Conservation (phyloP, 2,888 invertebrate genomes). For the Cheilosia vulpina region DNA sequence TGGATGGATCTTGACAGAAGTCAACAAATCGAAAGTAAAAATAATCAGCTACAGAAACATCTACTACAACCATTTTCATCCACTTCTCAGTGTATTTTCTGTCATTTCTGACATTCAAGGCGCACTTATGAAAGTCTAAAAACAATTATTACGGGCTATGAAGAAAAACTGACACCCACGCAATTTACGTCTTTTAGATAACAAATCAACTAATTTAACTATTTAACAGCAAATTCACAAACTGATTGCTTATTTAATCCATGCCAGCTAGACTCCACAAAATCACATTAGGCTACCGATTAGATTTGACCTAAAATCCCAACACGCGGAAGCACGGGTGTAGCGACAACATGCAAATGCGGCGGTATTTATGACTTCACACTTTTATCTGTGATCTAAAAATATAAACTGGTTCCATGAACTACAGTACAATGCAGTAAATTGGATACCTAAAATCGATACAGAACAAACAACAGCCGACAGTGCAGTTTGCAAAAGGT, state of each 20-base stretch:
- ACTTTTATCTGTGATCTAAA: constrained; percentile 50
- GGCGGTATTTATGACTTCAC: constrained; percentile 51
- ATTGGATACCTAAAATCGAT: constrained; percentile 63
- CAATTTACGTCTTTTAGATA: too few relatives aligned
- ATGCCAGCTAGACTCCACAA: constrained; percentile 29
- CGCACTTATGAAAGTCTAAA: too few relatives aligned
- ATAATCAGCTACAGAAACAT: too few relatives aligned
- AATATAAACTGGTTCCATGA: constrained; percentile 7
- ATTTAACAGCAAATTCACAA: not conserved
- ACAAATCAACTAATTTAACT: too few relatives aligned
- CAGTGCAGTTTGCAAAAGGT: not conserved
- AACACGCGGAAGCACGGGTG: constrained; percentile 46
- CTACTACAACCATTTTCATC: too few relatives aligned
- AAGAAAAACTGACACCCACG: too few relatives aligned
- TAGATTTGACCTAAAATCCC: constrained; percentile 60
- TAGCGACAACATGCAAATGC: constrained; percentile 56
- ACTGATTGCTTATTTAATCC: constrained; percentile 4
- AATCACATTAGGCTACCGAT: constrained; percentile 49
- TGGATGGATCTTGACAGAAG: too few relatives aligned
- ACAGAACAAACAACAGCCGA: constrained; percentile 22
- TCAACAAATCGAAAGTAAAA: too few relatives aligned
- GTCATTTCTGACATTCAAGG: too few relatives aligned
- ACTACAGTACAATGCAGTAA: constrained; percentile 57
- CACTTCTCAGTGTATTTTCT: too few relatives aligned
- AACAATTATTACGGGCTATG: too few relatives aligned